phyloP scores from a whole-genome alignment of 2,888 invertebrate species.

The Platynereis dumerilii region DNA sequence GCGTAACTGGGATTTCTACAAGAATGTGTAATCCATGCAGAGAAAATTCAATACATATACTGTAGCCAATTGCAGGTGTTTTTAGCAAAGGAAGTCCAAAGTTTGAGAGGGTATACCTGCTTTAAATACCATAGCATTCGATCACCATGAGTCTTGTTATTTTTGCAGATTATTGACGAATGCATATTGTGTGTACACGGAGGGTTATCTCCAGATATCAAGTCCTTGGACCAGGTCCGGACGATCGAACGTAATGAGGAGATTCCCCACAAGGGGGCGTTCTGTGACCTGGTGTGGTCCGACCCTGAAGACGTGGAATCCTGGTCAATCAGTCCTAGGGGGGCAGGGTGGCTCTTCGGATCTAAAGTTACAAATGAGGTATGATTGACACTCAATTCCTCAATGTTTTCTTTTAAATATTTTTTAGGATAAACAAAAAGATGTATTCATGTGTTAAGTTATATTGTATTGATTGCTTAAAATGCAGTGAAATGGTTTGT shows the following conservation, averaged over 20 bases:
- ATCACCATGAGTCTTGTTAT: not conserved
- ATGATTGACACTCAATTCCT: conserved; percentile 27
- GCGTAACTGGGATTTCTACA: too few relatives aligned
- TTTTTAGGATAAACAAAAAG: too few relatives aligned
- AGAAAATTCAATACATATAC: too few relatives aligned
- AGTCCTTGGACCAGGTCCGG: conserved; percentile 94
- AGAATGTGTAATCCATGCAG: too few relatives aligned
- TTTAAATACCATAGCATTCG: too few relatives aligned
- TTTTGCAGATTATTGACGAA: conserved; percentile 88
- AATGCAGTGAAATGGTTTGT: too few relatives aligned
- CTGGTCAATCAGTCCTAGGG: conserved; percentile 93
- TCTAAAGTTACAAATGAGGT: conserved; percentile 82
- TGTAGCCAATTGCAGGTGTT: too few relatives aligned
- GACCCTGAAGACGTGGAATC: conserved; percentile 96
- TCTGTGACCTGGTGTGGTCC: conserved; percentile 96
- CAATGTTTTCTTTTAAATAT: too few relatives aligned
- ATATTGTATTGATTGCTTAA: too few relatives aligned
- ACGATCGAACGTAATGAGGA: conserved; percentile 95
- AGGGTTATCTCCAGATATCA: conserved; percentile 95
- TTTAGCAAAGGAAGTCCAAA: too few relatives aligned
- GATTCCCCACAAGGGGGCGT: conserved; percentile 92
- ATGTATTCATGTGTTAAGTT: too few relatives aligned
- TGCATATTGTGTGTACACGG: conserved; percentile 97
- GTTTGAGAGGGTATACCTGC: too few relatives aligned
- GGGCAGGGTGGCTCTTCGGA: conserved; percentile 98